These are phyloP conservation scores for Amorpha juglandis DNA, from an alignment of 2,888 invertebrate genomes.

Conservation along the genomic window DNA sequence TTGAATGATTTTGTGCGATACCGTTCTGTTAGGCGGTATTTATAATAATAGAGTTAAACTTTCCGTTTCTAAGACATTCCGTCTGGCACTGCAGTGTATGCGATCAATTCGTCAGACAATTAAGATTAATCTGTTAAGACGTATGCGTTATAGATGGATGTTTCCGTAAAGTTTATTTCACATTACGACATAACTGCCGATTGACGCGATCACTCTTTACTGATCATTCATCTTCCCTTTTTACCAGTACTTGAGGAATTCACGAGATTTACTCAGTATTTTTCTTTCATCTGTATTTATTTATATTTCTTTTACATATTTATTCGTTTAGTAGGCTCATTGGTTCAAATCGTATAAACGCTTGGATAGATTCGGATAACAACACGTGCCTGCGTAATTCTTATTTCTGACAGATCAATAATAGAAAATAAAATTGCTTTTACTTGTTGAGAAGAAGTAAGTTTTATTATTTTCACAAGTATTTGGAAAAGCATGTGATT, in stretches of 20 bases:
- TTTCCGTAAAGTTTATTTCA: slow-evolving; percentile 13
- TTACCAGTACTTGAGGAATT: slow-evolving; percentile 9
- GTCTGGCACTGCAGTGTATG: neutral
- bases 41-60: neutral
- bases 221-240: slow-evolving; percentile 15
- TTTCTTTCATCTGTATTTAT: slow-evolving; percentile 24
- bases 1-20: neutral
- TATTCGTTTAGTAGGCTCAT: slow-evolving; percentile 8
- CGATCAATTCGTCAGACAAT: neutral
- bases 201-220: slow-evolving; percentile 1
- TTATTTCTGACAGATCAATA: slow-evolving; percentile 13
- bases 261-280: slow-evolving; percentile 13
- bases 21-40: neutral
- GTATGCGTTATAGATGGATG: slow-evolving; percentile 2
- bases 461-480: neutral
- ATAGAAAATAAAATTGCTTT: neutral
- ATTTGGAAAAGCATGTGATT: no score
- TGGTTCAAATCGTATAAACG: slow-evolving; percentile 13
- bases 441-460: neutral
- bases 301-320: slow-evolving; percentile 19
- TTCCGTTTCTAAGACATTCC: neutral
- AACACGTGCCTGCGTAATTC: neutral
- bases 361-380: slow-evolving; percentile 16
- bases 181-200: slow-evolving; percentile 1
- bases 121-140: slow-evolving; percentile 11